Evolutionary conservation across 1,140 invertebrate genomes (phyloP).

Genomic region (Bombyx mori): DNA sequence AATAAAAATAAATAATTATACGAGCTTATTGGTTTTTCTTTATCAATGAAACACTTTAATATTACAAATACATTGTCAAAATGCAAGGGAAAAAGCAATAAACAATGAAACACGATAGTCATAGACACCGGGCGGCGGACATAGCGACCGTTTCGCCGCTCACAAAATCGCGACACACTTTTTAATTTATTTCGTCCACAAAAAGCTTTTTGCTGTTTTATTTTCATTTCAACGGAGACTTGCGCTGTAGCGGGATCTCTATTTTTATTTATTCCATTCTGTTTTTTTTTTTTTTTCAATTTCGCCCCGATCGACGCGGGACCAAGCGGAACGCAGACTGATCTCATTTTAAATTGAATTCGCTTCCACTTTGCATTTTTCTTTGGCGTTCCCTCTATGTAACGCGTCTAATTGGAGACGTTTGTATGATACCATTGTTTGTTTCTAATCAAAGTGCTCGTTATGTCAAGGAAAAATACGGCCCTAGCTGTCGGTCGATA

Average conservation of each 20-base stretch:
- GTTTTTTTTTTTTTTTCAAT: constrained; percentile 59
- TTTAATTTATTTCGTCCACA: constrained; percentile 71
- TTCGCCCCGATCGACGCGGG: constrained; percentile 60
- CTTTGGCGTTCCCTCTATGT: constrained; percentile 41
- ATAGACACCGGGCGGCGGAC: constrained; percentile 2
- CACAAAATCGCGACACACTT: constrained; percentile 65
- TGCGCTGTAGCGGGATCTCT: constrained; percentile 69
- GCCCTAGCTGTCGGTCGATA: constrained; percentile 28
- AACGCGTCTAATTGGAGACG: constrained; percentile 61
- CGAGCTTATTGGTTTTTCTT: too few relatives aligned
- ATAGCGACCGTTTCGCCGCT: constrained; percentile 24
- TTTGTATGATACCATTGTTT: constrained; percentile 56
- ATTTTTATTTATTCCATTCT: constrained; percentile 68
- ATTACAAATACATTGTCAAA: constrained; percentile 3
- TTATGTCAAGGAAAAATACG: constrained; percentile 25
- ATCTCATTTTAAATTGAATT: constrained; percentile 70
- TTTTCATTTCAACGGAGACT: constrained; percentile 70
- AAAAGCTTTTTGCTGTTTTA: constrained; percentile 67
- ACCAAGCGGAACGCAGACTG: constrained; percentile 58
- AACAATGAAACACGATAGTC: constrained; percentile 7
- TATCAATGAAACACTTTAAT: too few relatives aligned
- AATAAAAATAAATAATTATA: not conserved
- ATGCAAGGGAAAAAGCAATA: not conserved
- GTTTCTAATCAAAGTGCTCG: constrained; percentile 32
- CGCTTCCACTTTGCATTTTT: constrained; percentile 55